These are phyloP conservation scores for Elaphurus davidianus DNA, from an alignment of 2,113 vertebrate genomes.

Conservation along the genomic window DNA sequence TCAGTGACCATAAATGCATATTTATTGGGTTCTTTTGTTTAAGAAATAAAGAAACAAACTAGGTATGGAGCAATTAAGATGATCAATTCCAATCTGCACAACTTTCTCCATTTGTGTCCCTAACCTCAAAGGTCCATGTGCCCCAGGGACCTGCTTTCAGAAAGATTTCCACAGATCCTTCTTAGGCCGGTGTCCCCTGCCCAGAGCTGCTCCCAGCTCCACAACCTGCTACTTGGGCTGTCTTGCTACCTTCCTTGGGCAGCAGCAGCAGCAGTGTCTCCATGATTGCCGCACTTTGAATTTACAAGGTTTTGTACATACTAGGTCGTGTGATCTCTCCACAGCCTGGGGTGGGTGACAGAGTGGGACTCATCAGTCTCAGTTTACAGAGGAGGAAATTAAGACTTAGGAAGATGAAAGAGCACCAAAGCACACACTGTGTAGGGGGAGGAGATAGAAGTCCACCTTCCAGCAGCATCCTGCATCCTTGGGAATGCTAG, in stretches of 20 bases:
- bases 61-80: neutral
- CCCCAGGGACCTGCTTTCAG: neutral
- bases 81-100: neutral
- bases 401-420: neutral
- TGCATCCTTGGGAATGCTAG: neutral
- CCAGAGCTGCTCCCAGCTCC: neutral
- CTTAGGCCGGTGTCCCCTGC: neutral
- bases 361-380: neutral
- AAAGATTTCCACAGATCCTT: neutral
- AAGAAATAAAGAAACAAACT: slow-evolving; percentile 8
- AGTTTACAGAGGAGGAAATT: neutral
- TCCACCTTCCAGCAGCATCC: neutral
- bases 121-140: neutral
- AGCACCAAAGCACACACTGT: neutral
- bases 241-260: neutral
- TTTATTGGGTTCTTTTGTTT: neutral
- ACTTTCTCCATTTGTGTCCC: neutral
- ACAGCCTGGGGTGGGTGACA: neutral
- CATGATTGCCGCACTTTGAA: neutral
- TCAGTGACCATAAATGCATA: neutral
- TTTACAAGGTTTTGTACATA: neutral
- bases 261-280: neutral
- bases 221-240: neutral
- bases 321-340: neutral
- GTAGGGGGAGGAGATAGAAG: neutral